Evolutionary conservation across 2,888 invertebrate genomes (phyloP).

Genomic region (Spisula solida): DNA sequence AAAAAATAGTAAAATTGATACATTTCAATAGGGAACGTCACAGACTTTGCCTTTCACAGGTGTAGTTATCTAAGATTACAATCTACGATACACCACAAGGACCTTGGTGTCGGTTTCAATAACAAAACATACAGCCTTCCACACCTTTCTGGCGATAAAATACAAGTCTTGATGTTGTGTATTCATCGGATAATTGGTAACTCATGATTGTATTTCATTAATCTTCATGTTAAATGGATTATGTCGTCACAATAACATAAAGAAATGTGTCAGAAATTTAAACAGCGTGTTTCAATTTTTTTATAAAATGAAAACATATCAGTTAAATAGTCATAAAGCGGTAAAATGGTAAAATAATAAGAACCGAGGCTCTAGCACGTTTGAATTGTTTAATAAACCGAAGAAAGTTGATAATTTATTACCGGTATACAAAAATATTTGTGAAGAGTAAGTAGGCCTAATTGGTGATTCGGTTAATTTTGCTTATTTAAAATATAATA

Average conservation of each 20-base stretch:
- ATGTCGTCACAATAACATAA: constrained; percentile 39
- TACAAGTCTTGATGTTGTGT: constrained; percentile 5
- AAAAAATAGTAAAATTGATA: constrained; percentile 4
- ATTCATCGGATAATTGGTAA: constrained; percentile 40
- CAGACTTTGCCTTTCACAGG: constrained; percentile 27
- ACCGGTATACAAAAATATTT: neutral
- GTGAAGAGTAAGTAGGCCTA: neutral
- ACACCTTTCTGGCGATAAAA: constrained; percentile 38
- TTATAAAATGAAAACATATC: neutral
- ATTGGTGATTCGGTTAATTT: no score
- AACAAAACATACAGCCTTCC: constrained; percentile 44
- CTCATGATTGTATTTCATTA: constrained; percentile 41
- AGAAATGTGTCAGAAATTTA: constrained; percentile 31
- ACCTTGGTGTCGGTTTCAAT: constrained; percentile 35
- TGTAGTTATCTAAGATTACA: constrained; percentile 43
- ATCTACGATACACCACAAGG: constrained; percentile 49
- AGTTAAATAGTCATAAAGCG: neutral
- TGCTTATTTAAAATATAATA: neutral
- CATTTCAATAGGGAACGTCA: neutral
- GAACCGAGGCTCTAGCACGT: neutral
- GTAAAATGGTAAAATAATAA: neutral
- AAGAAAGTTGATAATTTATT: neutral
- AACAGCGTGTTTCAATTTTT: constrained; percentile 26
- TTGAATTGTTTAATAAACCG: neutral
- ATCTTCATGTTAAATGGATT: constrained; percentile 50